phyloP scores from a whole-genome alignment of 2,888 invertebrate genomes.

The Ctena decussata region DNA sequence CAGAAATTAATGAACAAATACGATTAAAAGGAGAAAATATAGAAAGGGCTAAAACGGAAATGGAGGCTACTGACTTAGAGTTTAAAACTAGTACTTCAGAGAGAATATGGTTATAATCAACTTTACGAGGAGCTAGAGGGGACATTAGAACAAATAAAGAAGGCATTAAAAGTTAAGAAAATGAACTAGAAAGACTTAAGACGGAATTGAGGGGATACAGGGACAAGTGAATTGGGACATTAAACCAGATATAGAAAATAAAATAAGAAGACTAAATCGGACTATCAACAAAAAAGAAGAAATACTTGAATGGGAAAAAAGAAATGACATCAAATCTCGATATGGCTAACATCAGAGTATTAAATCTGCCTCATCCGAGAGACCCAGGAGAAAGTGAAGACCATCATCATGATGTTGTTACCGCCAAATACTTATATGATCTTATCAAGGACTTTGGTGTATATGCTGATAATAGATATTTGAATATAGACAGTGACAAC shows the following conservation, averaged over 20 bases:
- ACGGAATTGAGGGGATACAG: background rate
- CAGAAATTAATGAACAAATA: background rate
- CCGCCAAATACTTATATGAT: background rate
- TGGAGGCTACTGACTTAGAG: background rate
- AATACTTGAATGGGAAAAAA: background rate
- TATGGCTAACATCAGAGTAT: background rate
- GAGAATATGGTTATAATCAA: background rate
- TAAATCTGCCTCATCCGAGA: background rate
- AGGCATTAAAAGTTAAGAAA: too few relatives aligned
- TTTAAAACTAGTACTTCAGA: background rate
- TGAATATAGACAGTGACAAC: background rate
- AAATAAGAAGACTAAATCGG: too few relatives aligned
- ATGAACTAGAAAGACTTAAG: background rate
- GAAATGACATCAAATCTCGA: background rate
- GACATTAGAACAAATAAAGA: background rate
- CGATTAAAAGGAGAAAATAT: background rate
- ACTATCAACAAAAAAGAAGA: background rate
- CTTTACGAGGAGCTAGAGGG: background rate
- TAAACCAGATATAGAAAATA: too few relatives aligned
- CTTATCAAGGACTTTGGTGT: background rate
- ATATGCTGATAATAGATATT: too few relatives aligned
- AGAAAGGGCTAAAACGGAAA: background rate
- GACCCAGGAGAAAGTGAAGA: background rate
- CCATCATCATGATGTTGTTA: background rate
- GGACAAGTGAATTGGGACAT: too few relatives aligned